Base-by-base conservation (phyloP, 2,888 invertebrate genomes). In the Panopea generosa region DNA sequence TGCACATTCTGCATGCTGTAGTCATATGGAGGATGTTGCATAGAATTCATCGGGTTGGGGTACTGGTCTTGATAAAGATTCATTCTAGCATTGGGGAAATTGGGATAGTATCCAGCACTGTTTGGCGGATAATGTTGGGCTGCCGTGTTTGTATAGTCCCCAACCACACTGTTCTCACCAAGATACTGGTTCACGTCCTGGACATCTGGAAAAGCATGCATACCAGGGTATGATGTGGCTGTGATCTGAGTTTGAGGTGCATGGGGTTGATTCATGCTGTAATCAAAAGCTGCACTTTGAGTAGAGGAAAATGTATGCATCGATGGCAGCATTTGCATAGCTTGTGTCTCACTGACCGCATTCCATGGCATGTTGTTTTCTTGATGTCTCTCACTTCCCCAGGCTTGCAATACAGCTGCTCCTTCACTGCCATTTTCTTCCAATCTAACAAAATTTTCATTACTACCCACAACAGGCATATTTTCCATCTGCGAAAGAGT, bases 281-380 rank as follows among this genome's bases (percentile, higher is more conserved):
- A 33, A 33, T 33, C 20, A 16, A 18, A 56, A 40, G 29, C 56
- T 11, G 18, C 38, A 52, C 14, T 43, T 27, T 22, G 53, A 40
- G 6, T 18, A 4, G 65, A 29, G n/a, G 65, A 45, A 47, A 55
- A 65, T 2, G 77, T 63, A 24, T 77, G 77, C 77, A 77, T 71
- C 20, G 77, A 47, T 3, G 77, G 77, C 26, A 77, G 55, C 16
- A 55, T 24, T 9, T 43, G 53, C 24, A 38, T 24, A 40, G 29
- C 9, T 22, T 55, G 45, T 14, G 40, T 16, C 9, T 56, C 22
- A 6, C 18, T 56, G 26, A 18, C 56, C 2, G 38, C 4, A 38
- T 18, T 27, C 45, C 16, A 14, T 47, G 7, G 27, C n/a, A 45
- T 2, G 16, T 45, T 33, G 11, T 33, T 33, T 33, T 11, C 33